Evolutionary conservation across 2,888 invertebrate species (phyloP).

Genomic region (Cheilosia urbana): DNA sequence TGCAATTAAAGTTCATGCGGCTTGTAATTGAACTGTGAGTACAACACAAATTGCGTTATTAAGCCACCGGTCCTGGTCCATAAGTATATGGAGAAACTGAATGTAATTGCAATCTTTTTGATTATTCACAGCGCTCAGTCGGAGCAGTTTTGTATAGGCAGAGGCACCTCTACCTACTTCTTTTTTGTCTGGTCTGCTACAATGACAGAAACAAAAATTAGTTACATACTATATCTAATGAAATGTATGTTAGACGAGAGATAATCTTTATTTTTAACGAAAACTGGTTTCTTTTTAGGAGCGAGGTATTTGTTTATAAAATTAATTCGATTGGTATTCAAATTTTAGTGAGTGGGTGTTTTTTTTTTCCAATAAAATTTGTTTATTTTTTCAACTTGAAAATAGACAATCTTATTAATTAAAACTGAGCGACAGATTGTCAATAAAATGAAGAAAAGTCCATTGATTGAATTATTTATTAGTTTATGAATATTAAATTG

Average conservation of each 20-base stretch:
- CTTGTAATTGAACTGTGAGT: slow-evolving; percentile 37
- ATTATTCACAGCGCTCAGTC: slow-evolving; percentile 4
- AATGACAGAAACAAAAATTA: slow-evolving; percentile 13
- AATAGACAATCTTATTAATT: slow-evolving; percentile 42
- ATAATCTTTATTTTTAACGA: slow-evolving; percentile 37
- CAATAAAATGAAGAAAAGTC: slow-evolving; percentile 31
- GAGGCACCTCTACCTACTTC: background rate
- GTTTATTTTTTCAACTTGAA: slow-evolving; percentile 27
- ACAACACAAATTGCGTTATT: slow-evolving; percentile 8
- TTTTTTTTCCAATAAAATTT: slow-evolving; percentile 14
- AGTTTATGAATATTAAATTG: slow-evolving; percentile 22
- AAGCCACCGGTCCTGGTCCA: background rate
- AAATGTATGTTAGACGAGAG: slow-evolving; percentile 29
- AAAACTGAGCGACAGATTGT: slow-evolving; percentile 44
- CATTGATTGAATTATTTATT: slow-evolving; percentile 38
- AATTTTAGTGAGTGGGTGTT: slow-evolving; percentile 44
- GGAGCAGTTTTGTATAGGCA: background rate
- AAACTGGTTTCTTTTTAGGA: slow-evolving; percentile 39
- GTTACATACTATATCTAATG: background rate
- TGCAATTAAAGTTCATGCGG: slow-evolving; percentile 54
- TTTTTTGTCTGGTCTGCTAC: background rate
- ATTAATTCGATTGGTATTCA: slow-evolving; percentile 52
- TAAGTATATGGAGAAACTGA: background rate
- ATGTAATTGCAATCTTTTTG: slow-evolving; percentile 22
- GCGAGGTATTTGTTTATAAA: slow-evolving; percentile 32